phyloP scores from a whole-genome alignment of 2,888 invertebrate species.

The Drosophila pegasa region DNA sequence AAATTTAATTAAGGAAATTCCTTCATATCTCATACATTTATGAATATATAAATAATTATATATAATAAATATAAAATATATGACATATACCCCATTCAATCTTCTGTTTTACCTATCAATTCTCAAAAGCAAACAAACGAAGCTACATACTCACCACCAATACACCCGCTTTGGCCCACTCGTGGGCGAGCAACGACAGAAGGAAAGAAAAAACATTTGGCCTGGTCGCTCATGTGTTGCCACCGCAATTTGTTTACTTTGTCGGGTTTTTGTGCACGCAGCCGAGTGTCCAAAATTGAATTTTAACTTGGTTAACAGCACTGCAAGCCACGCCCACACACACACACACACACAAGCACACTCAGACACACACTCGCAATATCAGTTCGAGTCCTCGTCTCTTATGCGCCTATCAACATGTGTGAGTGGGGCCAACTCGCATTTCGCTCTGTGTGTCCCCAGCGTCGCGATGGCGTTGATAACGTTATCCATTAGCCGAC shows the following conservation, averaged over 20 bases:
- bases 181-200: not conserved
- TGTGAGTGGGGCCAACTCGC: slow-evolving; percentile 4
- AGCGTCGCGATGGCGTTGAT: slow-evolving; percentile 67
- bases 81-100: not conserved
- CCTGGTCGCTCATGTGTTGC: slow-evolving; percentile 64
- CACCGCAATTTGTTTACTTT: slow-evolving; percentile 75
- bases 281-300: slow-evolving; percentile 72
- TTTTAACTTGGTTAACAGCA: slow-evolving; percentile 70
- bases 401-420: slow-evolving; percentile 18
- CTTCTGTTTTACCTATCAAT: not conserved
- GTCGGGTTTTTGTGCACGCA: slow-evolving; percentile 70
- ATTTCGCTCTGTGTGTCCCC: slow-evolving; percentile 28
- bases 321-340: slow-evolving; percentile 38
- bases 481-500: slow-evolving; percentile 68
- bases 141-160: not conserved
- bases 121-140: not conserved
- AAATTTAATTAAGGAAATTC: too few relatives aligned
- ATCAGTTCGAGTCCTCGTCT: slow-evolving; percentile 5
- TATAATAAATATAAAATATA: too few relatives aligned
- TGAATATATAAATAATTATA: too few relatives aligned
- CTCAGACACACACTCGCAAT: not conserved
- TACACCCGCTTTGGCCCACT: not conserved
- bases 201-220: slow-evolving; percentile 30
- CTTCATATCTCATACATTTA: too few relatives aligned
- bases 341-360: not conserved